phyloP scores from a whole-genome alignment of 2,888 invertebrate species.

The Amphipoea oculea region DNA sequence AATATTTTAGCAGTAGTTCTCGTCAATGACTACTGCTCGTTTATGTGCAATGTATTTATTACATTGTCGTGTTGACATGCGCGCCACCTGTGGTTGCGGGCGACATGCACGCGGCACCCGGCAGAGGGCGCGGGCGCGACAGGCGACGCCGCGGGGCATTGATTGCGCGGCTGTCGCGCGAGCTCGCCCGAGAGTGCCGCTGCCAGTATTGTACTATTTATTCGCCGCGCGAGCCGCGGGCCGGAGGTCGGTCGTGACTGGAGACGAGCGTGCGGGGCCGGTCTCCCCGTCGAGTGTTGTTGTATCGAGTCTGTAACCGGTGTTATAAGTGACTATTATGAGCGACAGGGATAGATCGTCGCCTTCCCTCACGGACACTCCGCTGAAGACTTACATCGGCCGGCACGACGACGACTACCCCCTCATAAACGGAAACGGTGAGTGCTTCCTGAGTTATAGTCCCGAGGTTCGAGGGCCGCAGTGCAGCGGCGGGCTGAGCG shows the following conservation, averaged over 20 bases:
- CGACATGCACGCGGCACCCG: slow-evolving; percentile 13
- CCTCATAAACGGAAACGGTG: slow-evolving; percentile 94
- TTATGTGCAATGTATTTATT: neutral
- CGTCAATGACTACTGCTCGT: neutral
- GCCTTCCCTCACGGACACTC: slow-evolving; percentile 96
- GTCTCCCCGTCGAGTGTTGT: slow-evolving; percentile 84
- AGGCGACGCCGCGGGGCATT: slow-evolving; percentile 66
- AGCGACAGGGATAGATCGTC: slow-evolving; percentile 97
- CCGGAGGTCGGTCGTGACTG: slow-evolving; percentile 87
- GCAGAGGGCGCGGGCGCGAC: slow-evolving; percentile 55
- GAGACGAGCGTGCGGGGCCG: slow-evolving; percentile 85
- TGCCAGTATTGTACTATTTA: slow-evolving; percentile 80
- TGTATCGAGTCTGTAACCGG: slow-evolving; percentile 77
- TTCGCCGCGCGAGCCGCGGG: slow-evolving; percentile 90
- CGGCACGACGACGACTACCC: slow-evolving; percentile 95
- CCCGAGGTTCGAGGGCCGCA: slow-evolving; percentile 6
- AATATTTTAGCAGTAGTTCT: neutral
- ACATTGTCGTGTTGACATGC: neutral
- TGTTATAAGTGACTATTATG: slow-evolving; percentile 93
- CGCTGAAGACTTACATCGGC: slow-evolving; percentile 96
- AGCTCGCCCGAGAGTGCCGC: slow-evolving; percentile 64
- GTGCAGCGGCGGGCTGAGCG: slow-evolving; percentile 54
- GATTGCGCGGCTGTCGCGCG: slow-evolving; percentile 68
- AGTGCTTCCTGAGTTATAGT: slow-evolving; percentile 73
- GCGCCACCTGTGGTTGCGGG: slow-evolving; percentile 54